Evolutionary conservation across 2,888 invertebrate species (phyloP), one percentile per base, ranked within the genome.

Genomic region (Philereme vetulata): DNA sequence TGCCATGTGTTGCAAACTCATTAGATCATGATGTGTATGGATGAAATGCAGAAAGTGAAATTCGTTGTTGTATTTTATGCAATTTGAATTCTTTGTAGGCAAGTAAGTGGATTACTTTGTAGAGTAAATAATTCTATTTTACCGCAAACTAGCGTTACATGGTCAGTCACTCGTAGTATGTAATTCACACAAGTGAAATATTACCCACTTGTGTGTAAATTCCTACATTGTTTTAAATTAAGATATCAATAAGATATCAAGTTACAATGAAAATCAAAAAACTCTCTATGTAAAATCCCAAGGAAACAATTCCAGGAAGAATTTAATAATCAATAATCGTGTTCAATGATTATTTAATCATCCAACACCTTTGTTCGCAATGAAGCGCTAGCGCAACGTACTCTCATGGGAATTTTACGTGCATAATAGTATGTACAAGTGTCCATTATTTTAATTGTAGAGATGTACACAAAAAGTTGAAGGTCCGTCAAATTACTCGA

Each of bases 301-400:
- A 35, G 9, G 11, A 47, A 56, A 35, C 9, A n/a, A 49, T 49
- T 44, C 51, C 51, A 57, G 57, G 62, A 62, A 62, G 54, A 34
- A 42, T 21, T 21, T 21, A 21, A 21, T 21, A 21, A 21, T 21
- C n/a, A 6, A 49, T 55, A 58, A 58, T 55, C 44, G 48, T 56
- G 55, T 48, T 47, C 35, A 38, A 8, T 35, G 44, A 49, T 44
- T 47, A 54, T 50, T 46, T 38, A 54, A 54, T 57, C 53, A 46
- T 9, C 45, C 48, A 40, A 55, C 57, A 52, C 57, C 66, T 68
- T 64, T 62, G 59, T 63, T 50, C 44, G 49, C 36, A 50, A 56
- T 52, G 61, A 66, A 63, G 59, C 63, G 61, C 63, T 66, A 65
- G 59, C 63, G 61, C 63, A 68, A 65, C 62, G 52, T 43, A 40